These are phyloP conservation scores for Cichladusa arquata DNA, from an alignment of 2,113 vertebrate species.

Conservation along the genomic window DNA sequence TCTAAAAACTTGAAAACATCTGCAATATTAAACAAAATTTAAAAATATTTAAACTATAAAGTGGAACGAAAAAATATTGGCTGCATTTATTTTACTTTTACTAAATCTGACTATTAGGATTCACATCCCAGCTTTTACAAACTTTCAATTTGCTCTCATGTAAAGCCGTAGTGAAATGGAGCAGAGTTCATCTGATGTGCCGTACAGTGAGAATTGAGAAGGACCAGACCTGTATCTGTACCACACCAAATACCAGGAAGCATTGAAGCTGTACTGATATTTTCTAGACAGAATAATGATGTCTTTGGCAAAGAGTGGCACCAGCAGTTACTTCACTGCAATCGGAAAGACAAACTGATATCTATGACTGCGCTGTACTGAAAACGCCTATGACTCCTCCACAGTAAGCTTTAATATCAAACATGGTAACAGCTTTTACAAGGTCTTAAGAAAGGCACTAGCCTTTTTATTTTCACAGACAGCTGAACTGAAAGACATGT, in stretches of 20 bases:
- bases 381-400: neutral
- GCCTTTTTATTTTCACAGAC: neutral
- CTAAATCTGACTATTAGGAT: neutral
- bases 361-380: neutral
- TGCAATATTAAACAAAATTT: neutral
- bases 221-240: neutral
- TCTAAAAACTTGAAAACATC: neutral
- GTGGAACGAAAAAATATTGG: neutral
- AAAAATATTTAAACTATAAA: neutral
- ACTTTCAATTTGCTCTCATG: neutral
- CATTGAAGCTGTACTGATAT: neutral
- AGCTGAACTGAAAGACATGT: neutral
- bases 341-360: neutral
- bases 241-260: neutral
- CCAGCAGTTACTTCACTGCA: constrained; percentile 7
- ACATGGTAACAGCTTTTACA: constrained; percentile 7
- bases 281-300: constrained; percentile 31
- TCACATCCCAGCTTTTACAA: neutral
- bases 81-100: neutral
- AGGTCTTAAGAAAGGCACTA: neutral
- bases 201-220: neutral
- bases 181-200: neutral
- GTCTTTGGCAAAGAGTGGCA: neutral
- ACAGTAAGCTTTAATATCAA: constrained; percentile 12
- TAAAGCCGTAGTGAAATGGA: neutral